phyloP scores from a whole-genome alignment of 2,888 invertebrate genomes.

The Aromia moschata region DNA sequence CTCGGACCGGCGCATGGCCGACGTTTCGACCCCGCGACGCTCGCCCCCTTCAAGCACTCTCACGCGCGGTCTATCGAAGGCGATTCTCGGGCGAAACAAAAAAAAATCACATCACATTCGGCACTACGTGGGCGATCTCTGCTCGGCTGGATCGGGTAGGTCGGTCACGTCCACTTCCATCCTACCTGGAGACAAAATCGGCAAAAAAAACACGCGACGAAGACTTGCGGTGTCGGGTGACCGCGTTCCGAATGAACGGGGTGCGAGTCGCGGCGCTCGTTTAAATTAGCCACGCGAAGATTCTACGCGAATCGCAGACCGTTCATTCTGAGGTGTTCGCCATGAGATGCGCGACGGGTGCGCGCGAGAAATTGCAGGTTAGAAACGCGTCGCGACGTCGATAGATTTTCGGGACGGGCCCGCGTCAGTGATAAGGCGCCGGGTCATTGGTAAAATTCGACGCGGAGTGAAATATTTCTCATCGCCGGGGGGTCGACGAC shows the following conservation, averaged over 20 bases:
- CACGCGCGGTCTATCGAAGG: background rate
- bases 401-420: slow-evolving; percentile 45
- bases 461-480: slow-evolving; percentile 51
- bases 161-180: slow-evolving; percentile 26
- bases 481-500: slow-evolving; percentile 48
- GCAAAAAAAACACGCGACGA: slow-evolving; percentile 16
- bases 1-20: slow-evolving; percentile 52
- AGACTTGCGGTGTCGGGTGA: slow-evolving; percentile 1
- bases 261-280: background rate
- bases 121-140: slow-evolving; percentile 2
- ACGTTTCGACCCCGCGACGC: slow-evolving; percentile 27
- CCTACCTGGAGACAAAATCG: slow-evolving; percentile 15
- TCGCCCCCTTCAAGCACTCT: background rate
- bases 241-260: background rate
- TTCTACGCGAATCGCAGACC: background rate
- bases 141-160: background rate
- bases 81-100: too few relatives aligned
- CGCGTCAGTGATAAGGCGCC: slow-evolving; percentile 47
- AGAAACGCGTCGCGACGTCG: slow-evolving; percentile 23
- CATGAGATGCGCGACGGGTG: slow-evolving; percentile 6
- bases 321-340: slow-evolving; percentile 10
- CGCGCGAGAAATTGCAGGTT: slow-evolving; percentile 20
- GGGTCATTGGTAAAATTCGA: slow-evolving; percentile 54
- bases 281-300: background rate
- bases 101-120: slow-evolving; percentile 12